Conservation (phyloP, 2,888 invertebrate species). For the Blomia tropicalis region DNA sequence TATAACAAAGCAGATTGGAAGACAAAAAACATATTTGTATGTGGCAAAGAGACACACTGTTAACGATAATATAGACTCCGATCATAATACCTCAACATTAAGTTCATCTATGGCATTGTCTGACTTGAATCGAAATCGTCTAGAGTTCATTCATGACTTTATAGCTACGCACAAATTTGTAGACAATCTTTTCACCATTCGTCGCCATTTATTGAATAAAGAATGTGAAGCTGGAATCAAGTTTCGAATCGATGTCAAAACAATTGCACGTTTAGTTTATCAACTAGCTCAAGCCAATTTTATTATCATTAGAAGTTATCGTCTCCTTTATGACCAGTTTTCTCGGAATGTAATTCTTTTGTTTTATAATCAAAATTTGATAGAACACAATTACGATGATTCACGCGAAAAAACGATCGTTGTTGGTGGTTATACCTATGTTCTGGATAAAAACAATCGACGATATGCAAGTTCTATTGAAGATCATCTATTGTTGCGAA, state of each 20-base stretch:
- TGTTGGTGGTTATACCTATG: background rate
- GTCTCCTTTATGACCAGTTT: background rate
- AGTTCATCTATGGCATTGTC: background rate
- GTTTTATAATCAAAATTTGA: background rate
- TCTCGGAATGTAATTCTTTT: background rate
- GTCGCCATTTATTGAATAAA: background rate
- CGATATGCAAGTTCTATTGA: background rate
- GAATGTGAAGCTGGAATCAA: background rate
- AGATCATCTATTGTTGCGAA: background rate
- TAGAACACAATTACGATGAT: background rate
- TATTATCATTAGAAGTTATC: background rate
- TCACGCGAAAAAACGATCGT: background rate
- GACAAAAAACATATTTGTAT: slow-evolving; percentile 39
- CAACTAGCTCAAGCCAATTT: background rate
- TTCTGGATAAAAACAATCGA: background rate
- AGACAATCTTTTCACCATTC: background rate
- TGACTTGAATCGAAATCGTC: background rate
- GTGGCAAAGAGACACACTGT: slow-evolving; percentile 2
- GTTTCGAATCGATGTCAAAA: background rate
- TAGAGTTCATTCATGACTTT: background rate
- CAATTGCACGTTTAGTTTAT: background rate
- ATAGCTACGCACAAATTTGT: background rate
- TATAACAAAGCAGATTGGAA: slow-evolving; percentile 43
- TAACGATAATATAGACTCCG: background rate
- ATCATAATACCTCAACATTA: background rate